Evolutionary conservation across 92 coral and sea anemone genomes (phyloP).

Genomic region (Zoanthus sociatus): DNA sequence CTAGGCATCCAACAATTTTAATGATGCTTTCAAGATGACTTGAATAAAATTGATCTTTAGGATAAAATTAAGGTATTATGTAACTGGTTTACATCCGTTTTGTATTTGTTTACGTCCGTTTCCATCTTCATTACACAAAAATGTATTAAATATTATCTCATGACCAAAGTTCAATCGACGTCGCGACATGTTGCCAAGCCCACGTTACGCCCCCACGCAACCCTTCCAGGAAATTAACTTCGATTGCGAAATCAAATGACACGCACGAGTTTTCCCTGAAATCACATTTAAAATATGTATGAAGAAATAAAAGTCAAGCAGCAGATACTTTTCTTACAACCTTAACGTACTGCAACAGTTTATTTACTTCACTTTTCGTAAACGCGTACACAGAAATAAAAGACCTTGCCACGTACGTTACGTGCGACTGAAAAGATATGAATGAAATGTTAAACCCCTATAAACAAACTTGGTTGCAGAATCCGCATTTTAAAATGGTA

Average conservation of each 20-base stretch:
- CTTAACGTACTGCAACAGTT: neutral
- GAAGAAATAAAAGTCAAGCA: neutral
- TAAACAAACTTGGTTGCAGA: neutral
- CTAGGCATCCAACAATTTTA: too few relatives aligned
- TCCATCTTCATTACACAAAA: too few relatives aligned
- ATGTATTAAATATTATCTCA: neutral
- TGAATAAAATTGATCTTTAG: too few relatives aligned
- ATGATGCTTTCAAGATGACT: too few relatives aligned
- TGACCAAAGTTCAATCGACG: constrained; percentile 11
- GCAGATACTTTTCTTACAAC: neutral
- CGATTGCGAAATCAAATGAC: neutral
- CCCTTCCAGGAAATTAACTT: neutral
- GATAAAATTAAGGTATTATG: too few relatives aligned
- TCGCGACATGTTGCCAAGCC: neutral
- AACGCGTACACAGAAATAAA: neutral
- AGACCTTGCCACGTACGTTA: neutral
- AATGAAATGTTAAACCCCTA: constrained; percentile 18
- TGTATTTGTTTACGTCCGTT: too few relatives aligned
- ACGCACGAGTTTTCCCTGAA: neutral
- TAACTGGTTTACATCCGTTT: too few relatives aligned
- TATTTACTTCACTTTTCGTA: neutral
- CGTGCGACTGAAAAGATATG: neutral
- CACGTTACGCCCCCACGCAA: constrained; percentile 12
- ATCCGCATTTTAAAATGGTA: too few relatives aligned
- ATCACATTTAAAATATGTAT: neutral